These are phyloP conservation scores for Propithecus deckenii DNA, from an alignment of 2,797 vertebrate genomes.

Conservation along the genomic window DNA sequence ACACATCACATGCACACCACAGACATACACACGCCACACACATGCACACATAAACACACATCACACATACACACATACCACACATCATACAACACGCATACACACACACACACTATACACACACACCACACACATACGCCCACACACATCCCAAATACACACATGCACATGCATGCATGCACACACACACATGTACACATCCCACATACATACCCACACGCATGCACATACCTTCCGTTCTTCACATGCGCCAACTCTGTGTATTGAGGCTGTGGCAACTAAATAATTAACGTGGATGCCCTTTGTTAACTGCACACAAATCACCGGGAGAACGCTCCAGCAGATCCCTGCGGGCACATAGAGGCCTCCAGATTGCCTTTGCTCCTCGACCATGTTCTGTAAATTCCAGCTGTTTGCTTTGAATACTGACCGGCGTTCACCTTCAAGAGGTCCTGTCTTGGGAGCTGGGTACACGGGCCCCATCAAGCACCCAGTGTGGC, in stretches of 20 bases:
- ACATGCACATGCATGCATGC: neutral
- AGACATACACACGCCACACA: neutral
- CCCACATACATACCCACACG: neutral
- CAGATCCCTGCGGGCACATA: neutral
- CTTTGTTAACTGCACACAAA: neutral
- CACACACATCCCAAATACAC: neutral
- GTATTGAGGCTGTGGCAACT: neutral
- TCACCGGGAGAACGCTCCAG: no score
- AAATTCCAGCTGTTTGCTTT: neutral
- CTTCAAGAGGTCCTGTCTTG: neutral
- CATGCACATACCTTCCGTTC: neutral
- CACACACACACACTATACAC: neutral
- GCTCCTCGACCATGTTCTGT: neutral
- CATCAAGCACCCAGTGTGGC: neutral
- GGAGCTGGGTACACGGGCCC: neutral
- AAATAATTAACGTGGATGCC: neutral
- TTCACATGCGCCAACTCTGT: neutral
- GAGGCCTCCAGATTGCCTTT: neutral
- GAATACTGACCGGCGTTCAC: neutral
- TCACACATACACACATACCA: neutral
- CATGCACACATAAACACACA: no score
- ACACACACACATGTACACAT: neutral
- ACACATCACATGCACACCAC: neutral
- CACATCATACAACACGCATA: neutral
- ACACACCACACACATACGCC: neutral